phyloP scores from a whole-genome alignment of 2,888 invertebrate species.

The Periphyllus acericola region DNA sequence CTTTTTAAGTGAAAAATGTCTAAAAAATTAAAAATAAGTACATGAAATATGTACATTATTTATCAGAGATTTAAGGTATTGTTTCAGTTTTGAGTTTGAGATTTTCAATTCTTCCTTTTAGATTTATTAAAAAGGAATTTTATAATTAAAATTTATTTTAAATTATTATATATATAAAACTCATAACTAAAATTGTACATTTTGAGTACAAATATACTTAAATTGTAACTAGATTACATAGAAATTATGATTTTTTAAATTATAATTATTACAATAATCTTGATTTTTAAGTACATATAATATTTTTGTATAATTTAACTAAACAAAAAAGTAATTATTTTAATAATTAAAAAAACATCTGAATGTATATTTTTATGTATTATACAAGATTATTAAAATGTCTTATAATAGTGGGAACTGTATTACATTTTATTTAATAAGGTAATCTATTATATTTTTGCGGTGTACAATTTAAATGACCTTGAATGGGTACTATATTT shows the following conservation, averaged over 20 bases:
- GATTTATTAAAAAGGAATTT: too few relatives aligned
- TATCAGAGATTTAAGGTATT: too few relatives aligned
- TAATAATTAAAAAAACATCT: background rate
- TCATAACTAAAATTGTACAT: too few relatives aligned
- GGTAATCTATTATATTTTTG: conserved; percentile 3
- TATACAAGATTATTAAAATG: background rate
- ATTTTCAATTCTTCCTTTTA: too few relatives aligned
- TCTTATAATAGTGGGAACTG: background rate
- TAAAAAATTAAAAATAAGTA: too few relatives aligned
- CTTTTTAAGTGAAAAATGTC: too few relatives aligned
- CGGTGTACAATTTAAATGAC: conserved; percentile 10
- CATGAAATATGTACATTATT: too few relatives aligned
- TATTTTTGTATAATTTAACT: background rate
- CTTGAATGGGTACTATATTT: conserved; percentile 17
- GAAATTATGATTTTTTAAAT: background rate
- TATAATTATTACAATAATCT: background rate
- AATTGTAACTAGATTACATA: too few relatives aligned
- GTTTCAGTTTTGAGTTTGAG: too few relatives aligned
- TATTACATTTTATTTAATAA: background rate
- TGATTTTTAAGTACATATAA: background rate
- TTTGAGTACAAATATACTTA: too few relatives aligned
- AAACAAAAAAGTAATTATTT: background rate
- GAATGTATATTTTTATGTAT: background rate
- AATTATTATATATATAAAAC: too few relatives aligned
- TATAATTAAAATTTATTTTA: too few relatives aligned